These are phyloP conservation scores for Psittacula derbiana DNA, from an alignment of 2,797 vertebrate species.

Conservation along the genomic window DNA sequence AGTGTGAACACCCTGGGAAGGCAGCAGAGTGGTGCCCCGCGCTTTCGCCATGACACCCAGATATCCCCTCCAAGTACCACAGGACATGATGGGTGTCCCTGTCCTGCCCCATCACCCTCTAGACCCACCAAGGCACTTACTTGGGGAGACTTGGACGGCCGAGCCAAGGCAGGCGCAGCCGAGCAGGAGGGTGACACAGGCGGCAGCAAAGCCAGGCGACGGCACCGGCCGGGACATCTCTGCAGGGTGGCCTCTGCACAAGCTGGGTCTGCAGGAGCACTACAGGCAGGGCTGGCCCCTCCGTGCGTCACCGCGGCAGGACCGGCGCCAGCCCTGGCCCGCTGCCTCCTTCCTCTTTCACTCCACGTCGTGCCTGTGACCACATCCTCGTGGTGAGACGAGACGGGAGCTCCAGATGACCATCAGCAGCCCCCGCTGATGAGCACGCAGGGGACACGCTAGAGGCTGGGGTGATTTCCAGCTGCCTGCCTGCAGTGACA, in stretches of 20 bases:
- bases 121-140: background rate
- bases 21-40: background rate
- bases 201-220: rapidly evolving
- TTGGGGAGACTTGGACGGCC: rapidly evolving
- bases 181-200: background rate
- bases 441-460: rapidly evolving
- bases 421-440: rapidly evolving
- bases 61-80: rapidly evolving
- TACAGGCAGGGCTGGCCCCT: background rate
- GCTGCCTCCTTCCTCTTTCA: background rate
- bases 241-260: rapidly evolving
- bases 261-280: background rate
- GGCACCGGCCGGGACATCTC: background rate
- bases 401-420: rapidly evolving
- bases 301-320: rapidly evolving
- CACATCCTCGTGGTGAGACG: rapidly evolving
- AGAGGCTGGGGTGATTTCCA: rapidly evolving
- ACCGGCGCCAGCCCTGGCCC: rapidly evolving
- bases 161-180: background rate
- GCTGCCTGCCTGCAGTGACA: rapidly evolving
- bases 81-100: rapidly evolving
- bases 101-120: background rate
- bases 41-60: background rate
- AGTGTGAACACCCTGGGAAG: rapidly evolving
- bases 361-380: rapidly evolving